These are phyloP conservation scores for Hemithea aestivaria DNA, from an alignment of 2,888 invertebrate species.

Conservation along the genomic window DNA sequence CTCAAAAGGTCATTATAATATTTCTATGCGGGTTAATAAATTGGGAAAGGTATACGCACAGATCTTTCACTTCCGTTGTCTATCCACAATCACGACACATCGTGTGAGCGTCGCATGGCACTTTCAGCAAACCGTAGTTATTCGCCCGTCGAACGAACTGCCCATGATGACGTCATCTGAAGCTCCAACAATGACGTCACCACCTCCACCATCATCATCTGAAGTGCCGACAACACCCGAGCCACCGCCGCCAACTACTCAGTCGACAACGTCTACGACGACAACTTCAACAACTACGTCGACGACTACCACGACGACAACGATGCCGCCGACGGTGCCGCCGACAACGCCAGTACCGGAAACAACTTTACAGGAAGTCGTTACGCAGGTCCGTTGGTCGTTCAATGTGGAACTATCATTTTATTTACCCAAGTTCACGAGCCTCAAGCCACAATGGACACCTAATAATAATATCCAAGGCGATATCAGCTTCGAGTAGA, in stretches of 20 bases:
- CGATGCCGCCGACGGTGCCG: slow-evolving; percentile 36
- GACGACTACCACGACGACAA: slow-evolving; percentile 35
- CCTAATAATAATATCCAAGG: too few species aligned
- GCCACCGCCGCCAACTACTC: slow-evolving; percentile 37
- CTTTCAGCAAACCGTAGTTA: slow-evolving; percentile 77
- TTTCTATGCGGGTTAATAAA: too few species aligned
- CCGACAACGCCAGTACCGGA: slow-evolving; percentile 52
- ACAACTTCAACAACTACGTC: slow-evolving; percentile 38
- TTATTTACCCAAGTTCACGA: too few species aligned
- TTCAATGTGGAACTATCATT: too few species aligned
- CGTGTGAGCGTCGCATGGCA: slow-evolving; percentile 76
- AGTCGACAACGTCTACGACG: slow-evolving; percentile 33
- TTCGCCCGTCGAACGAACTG: slow-evolving; percentile 69
- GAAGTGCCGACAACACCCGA: slow-evolving; percentile 31
- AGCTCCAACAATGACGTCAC: slow-evolving; percentile 45
- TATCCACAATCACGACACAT: slow-evolving; percentile 58
- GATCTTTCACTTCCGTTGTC: slow-evolving; percentile 40
- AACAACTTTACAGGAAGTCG: slow-evolving; percentile 57
- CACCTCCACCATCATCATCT: slow-evolving; percentile 36
- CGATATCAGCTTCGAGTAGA: too few species aligned
- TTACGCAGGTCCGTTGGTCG: slow-evolving; percentile 51
- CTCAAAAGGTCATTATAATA: too few species aligned
- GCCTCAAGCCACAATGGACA: too few species aligned
- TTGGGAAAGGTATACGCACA: too few species aligned
- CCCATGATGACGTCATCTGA: slow-evolving; percentile 53